Conservation (phyloP, 2,888 invertebrate genomes). For the Boloria selene region DNA sequence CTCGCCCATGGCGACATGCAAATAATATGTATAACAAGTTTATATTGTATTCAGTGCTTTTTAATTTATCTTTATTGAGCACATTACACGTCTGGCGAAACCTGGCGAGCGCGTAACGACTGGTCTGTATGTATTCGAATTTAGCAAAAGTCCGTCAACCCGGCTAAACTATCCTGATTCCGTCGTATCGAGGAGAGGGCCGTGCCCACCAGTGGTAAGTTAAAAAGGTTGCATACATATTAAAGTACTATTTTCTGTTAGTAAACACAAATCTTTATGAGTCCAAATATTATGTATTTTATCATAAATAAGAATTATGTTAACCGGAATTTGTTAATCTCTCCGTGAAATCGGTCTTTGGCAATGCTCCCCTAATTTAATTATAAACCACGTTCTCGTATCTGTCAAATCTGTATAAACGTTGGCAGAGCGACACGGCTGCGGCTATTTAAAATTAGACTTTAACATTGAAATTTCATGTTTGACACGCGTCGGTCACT, state of each 20-base stretch:
- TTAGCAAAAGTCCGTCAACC: too few species aligned
- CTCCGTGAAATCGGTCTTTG: conserved; percentile 57
- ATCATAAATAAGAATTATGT: conserved; percentile 1
- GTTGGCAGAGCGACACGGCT: conserved; percentile 58
- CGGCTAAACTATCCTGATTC: too few species aligned
- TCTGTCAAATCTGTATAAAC: conserved; percentile 74
- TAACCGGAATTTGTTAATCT: conserved; percentile 11
- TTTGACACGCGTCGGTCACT: conserved; percentile 41
- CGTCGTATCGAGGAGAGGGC: too few species aligned
- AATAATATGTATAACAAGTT: conserved; percentile 1
- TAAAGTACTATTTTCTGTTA: too few species aligned
- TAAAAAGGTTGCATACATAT: too few species aligned
- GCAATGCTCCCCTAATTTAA: conserved; percentile 77
- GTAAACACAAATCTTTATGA: too few species aligned
- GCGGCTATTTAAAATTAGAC: conserved; percentile 61
- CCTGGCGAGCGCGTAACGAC: too few species aligned
- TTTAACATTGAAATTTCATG: conserved; percentile 60
- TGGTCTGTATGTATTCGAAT: too few species aligned
- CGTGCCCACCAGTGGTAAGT: too few species aligned
- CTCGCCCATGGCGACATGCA: background rate
- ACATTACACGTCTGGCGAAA: too few species aligned
- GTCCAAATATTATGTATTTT: background rate
- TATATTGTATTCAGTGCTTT: background rate
- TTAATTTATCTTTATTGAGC: too few species aligned
- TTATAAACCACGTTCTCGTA: conserved; percentile 71